Evolutionary conservation across 2,888 invertebrate species (phyloP), one percentile per base, ranked within the genome.

Genomic region (Drosophila neotestacea): DNA sequence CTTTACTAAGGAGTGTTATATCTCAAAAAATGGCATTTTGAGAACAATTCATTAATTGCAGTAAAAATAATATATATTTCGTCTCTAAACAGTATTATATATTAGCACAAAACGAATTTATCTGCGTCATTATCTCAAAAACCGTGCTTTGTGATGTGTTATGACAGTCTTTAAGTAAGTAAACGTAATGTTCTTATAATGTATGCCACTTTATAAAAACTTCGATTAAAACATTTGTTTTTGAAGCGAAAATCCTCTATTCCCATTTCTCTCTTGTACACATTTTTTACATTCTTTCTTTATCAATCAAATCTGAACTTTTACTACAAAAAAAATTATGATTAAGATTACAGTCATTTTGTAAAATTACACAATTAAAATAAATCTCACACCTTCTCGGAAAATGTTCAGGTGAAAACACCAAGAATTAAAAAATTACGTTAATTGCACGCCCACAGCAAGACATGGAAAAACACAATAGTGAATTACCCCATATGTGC

Each of bases 401-500:
- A 47, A 56, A 52, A 39, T 59, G 36, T 38, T 51, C 16, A 44
- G 34, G 2, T 36, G 9, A 54, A 60, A 22, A 28, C n/a, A 28
- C n/a, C 36, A 36, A 58, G 54, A 60, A 56, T 52, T 38, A 48
- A 54, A 48, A 34, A 41, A n/a, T 55, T 32, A 56, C 55, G 34
- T 34, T 27, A 10, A 44, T 34, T 44, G 6, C 4, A 54, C 41
- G 5, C 59, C 36, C 47, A 16, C 22, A 32, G 44, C 4, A 22
- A 9, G 28, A 46, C 34, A 30, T 50, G 27, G 52, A 72, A 65
- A 52, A 58, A 50, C 22, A 47, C 48, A 13, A 7, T 36, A 27
- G 34, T 44, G 51, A 74, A 73, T 55, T 62, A 41, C 52, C 62
- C 61, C 69, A 58, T 59, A 63, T 44, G 7, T 36, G n/a, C 32